Conservation (phyloP, 2,888 invertebrate genomes). For the Eristalis arbustorum region DNA sequence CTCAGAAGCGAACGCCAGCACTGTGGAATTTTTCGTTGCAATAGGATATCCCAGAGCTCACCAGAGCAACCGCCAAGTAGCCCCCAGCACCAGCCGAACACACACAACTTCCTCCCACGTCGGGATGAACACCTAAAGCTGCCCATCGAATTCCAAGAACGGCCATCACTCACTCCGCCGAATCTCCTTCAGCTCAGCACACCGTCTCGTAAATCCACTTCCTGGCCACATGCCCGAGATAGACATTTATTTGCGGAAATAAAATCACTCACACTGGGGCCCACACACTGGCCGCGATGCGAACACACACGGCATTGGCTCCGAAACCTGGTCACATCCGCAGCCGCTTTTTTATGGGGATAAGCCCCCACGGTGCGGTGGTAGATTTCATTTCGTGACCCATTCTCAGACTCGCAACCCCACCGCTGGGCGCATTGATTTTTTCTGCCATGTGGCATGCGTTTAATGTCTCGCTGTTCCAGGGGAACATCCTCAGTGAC, state of each 20-base stretch:
- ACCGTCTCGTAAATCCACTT: not conserved
- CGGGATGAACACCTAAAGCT: not conserved
- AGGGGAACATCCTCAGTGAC: not conserved
- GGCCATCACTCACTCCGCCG: not conserved
- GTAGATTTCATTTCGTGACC: not conserved
- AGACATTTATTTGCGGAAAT: not conserved
- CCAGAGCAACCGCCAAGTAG: not conserved
- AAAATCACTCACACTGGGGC: not conserved
- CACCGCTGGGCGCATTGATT: not conserved
- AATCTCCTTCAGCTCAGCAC: not conserved
- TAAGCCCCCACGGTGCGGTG: not conserved
- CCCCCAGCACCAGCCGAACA: too few species aligned
- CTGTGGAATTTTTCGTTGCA: not conserved
- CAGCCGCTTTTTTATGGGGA: conserved; percentile 2
- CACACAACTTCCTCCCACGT: not conserved
- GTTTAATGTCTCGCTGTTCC: too few species aligned
- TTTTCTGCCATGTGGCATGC: too few species aligned
- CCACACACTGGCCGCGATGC: not conserved
- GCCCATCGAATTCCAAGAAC: not conserved
- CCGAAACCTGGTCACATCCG: not conserved
- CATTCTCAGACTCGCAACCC: not conserved
- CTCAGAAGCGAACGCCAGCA: not conserved
- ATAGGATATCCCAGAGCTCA: not conserved
- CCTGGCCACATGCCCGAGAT: not conserved
- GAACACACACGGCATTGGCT: not conserved